Evolutionary conservation across 2,888 invertebrate species (phyloP).

Genomic region (Apamea epomidion): DNA sequence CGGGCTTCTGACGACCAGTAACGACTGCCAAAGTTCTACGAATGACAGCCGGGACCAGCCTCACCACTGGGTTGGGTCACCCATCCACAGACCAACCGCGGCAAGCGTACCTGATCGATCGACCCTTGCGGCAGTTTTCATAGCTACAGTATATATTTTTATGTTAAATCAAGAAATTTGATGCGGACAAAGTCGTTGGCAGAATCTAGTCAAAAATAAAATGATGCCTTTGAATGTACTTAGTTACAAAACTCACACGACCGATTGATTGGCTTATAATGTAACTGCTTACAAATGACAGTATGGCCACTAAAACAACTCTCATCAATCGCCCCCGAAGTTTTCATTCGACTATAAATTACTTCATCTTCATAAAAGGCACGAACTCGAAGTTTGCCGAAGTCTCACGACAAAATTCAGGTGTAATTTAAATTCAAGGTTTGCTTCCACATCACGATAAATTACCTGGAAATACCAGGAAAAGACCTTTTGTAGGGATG

Average conservation of each 20-base stretch:
- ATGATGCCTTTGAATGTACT: neutral
- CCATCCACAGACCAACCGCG: no score
- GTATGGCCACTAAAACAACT: constrained; percentile 11
- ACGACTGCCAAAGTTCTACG: no score
- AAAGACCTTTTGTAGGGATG: constrained; percentile 65
- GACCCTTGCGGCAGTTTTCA: no score
- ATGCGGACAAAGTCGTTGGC: neutral
- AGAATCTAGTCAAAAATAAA: neutral
- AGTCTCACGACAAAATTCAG: constrained; percentile 55
- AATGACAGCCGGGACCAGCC: no score
- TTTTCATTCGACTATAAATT: constrained; percentile 26
- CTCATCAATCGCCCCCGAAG: constrained; percentile 20
- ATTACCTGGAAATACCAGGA: constrained; percentile 62
- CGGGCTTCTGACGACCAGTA: no score
- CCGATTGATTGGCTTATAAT: neutral
- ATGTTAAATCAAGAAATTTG: neutral
- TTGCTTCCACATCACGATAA: constrained; percentile 68
- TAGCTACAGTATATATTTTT: neutral
- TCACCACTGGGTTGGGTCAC: no score
- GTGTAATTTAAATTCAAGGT: constrained; percentile 68
- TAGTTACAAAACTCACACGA: neutral
- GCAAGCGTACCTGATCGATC: no score
- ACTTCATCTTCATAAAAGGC: constrained; percentile 47
- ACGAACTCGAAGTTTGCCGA: constrained; percentile 25
- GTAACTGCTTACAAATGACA: neutral